Percentiles rank a stretch among this genome's conserved stretches.
Evolutionary conservation across 2,797 vertebrate genomes (phyloP).

Genomic region (Poecilia velifera): DNA sequence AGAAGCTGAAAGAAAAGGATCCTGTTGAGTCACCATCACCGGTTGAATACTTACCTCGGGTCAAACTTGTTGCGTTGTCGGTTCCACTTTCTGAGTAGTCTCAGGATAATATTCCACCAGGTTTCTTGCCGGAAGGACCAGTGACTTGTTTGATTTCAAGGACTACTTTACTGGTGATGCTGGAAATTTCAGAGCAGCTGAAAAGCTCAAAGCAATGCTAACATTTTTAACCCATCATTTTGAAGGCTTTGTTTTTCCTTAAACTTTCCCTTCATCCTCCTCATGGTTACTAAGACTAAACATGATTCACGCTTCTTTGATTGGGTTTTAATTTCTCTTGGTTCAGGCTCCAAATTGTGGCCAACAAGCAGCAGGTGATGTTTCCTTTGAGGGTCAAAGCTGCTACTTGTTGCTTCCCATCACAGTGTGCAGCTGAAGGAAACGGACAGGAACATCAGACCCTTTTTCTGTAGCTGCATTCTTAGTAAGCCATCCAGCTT

Average conservation of each 20-base stretch:
- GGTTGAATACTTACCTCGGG: neutral
- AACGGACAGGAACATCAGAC: neutral
- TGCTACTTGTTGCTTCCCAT: neutral
- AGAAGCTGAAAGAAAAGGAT: neutral
- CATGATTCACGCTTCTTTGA: neutral
- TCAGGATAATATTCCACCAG: neutral
- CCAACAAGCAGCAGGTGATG: neutral
- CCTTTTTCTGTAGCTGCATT: neutral
- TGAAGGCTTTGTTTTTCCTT: neutral
- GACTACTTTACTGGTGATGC: neutral
- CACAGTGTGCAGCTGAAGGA: neutral
- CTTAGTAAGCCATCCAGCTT: neutral
- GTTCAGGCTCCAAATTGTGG: neutral
- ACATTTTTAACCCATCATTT: neutral
- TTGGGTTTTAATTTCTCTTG: neutral
- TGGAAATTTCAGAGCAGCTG: neutral
- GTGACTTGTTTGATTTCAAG: neutral
- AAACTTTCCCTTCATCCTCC: neutral
- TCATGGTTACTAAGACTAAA: neutral
- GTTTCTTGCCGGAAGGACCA: neutral
- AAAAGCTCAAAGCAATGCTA: neutral
- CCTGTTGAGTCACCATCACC: neutral
- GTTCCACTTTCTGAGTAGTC: neutral
- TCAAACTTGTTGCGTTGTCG: too few species aligned
- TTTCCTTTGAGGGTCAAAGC: neutral